A percentile compares a stretch with the other conserved stretches of the same genome.
Evolutionary conservation across 1,140 invertebrate genomes (phyloP).

Genomic region (Nasonia giraulti): DNA sequence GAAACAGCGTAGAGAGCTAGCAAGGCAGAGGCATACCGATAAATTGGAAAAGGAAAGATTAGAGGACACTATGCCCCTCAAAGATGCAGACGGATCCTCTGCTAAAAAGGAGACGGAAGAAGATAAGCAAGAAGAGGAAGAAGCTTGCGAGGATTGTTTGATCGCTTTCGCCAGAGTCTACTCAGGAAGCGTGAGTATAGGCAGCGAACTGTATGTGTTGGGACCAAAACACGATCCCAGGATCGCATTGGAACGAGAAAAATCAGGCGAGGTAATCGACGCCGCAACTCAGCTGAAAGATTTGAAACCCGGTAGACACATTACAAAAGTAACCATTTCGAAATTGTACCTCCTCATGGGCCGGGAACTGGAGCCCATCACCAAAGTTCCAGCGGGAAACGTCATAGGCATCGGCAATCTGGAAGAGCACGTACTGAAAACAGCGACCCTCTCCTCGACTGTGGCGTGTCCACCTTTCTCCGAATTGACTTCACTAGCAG

Average conservation of each 20-base stretch:
- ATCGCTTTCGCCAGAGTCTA: conserved; percentile 96
- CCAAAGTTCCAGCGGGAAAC: conserved; percentile 90
- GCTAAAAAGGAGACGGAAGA: conserved; percentile 61
- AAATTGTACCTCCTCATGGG: conserved; percentile 96
- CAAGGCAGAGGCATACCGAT: conserved; percentile 79
- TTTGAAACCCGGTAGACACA: conserved; percentile 79
- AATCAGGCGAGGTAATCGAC: conserved; percentile 70
- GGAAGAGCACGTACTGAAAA: conserved; percentile 91
- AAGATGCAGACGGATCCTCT: conserved; percentile 59
- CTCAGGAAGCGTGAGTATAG: conserved; percentile 88
- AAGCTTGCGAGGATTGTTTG: conserved; percentile 81
- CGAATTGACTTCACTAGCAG: conserved; percentile 85
- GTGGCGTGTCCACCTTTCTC: conserved; percentile 92
- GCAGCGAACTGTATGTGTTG: conserved; percentile 88
- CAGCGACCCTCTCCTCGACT: conserved; percentile 91
- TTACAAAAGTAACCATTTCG: conserved; percentile 78
- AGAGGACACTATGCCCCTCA: background rate
- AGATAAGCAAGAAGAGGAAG: conserved; percentile 54
- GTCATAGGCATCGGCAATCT: conserved; percentile 92
- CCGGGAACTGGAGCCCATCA: conserved; percentile 88
- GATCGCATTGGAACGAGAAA: conserved; percentile 72
- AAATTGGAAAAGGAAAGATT: conserved; percentile 59
- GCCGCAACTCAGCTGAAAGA: conserved; percentile 78
- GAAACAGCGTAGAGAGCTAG: conserved; percentile 80
- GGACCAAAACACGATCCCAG: conserved; percentile 92